phyloP scores from a whole-genome alignment of 2,797 vertebrate species.

The Cirrhinus molitorella region DNA sequence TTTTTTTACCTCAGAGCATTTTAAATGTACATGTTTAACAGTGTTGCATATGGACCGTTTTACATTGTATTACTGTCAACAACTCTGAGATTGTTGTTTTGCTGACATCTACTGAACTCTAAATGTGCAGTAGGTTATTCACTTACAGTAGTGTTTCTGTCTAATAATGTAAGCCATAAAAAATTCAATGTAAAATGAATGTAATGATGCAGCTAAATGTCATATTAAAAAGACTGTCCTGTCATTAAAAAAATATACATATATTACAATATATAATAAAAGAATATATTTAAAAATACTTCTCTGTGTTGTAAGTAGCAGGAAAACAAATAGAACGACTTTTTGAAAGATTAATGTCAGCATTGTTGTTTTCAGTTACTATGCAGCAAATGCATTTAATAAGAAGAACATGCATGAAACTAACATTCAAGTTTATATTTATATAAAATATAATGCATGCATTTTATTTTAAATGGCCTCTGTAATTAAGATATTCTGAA shows the following conservation, averaged over 20 bases:
- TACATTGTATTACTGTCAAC: background rate
- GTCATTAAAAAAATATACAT: background rate
- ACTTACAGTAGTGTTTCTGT: background rate
- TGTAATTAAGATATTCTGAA: background rate
- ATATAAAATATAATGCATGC: background rate
- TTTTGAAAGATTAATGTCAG: background rate
- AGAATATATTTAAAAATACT: background rate
- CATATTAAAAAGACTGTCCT: background rate
- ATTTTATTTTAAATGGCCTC: background rate
- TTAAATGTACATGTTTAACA: background rate
- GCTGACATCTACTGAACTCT: background rate
- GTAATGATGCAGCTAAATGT: constrained; percentile 8
- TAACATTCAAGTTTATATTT: background rate
- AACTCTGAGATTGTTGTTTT: background rate
- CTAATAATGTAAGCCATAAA: background rate
- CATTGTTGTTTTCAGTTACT: background rate
- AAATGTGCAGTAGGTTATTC: background rate
- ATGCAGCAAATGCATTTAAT: background rate
- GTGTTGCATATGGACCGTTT: background rate
- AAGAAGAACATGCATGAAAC: background rate
- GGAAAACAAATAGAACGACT: background rate
- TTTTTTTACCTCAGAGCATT: background rate
- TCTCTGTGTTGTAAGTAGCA: background rate
- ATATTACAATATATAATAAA: constrained; percentile 13
- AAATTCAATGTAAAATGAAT: background rate